Evolutionary conservation across 2,797 vertebrate species (phyloP), one percentile per base, ranked within the genome.

Genomic region (Thalassophryne amazonica): DNA sequence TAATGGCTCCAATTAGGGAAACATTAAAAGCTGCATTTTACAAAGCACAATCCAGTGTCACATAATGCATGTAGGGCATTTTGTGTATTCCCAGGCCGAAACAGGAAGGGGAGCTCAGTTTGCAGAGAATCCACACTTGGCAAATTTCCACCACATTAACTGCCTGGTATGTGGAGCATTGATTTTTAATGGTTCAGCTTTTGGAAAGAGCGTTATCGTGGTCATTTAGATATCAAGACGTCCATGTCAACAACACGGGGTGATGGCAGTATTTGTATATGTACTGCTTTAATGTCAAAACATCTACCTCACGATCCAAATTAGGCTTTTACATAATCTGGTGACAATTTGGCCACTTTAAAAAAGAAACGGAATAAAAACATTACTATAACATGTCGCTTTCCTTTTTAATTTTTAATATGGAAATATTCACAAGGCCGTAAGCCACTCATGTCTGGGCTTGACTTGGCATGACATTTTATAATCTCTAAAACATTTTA

Each of bases 1-100:
- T 89, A 85, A 90, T 89, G 85, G 59, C 59, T 60, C 73, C 86
- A 91, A 90, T 91, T 90, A 91, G 76, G 69, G 73, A 79, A 70
- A 87, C 86, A 90, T 87, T 88, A 85, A 90, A 90, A 88, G 84
- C 40, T 46, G 64, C 54, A 42, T 84, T 85, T 84, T 80, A 81
- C 49, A 69, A 71, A 83, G 86, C 76, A 80, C 78, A 80, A 79
- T 71, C 69, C 61, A 38, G 64, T 66, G 78, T 76, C 77, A 41
- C 53, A 69, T 78, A 74, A 81, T 76, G 70, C 64, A 67, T 53
- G 69, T 52, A 62, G 57, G 71, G 61, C 54, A 69, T 79, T 83
- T 83, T 73, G 73, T 57, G 66, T 76, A 76, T 81, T 85, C 77
- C 79, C 81, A 56, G 50, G 61, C 55, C 63, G 40, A 50, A 14